phyloP scores from a whole-genome alignment of 2,797 vertebrate genomes.

The Mergus octosetaceus region DNA sequence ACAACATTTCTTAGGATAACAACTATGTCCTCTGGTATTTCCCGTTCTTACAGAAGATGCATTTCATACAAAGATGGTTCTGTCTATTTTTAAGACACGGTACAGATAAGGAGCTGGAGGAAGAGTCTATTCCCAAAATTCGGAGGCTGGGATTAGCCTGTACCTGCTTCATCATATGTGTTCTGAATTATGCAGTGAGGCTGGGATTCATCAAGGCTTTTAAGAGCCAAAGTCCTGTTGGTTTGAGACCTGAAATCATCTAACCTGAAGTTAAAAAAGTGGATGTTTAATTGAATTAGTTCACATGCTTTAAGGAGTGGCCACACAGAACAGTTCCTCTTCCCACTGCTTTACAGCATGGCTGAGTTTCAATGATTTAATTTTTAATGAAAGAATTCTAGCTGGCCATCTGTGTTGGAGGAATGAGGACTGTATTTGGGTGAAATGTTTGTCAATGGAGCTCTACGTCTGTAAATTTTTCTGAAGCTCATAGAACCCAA shows the following conservation, averaged over 20 bases:
- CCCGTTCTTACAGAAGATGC: background rate
- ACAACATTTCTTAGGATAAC: background rate
- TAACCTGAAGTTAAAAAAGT: background rate
- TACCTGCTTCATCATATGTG: background rate
- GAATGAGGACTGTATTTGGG: background rate
- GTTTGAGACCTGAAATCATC: background rate
- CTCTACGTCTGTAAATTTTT: background rate
- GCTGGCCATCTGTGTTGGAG: background rate
- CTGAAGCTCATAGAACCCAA: background rate
- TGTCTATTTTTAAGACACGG: background rate
- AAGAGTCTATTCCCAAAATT: background rate
- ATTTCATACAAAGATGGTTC: accelerated
- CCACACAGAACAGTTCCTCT: accelerated
- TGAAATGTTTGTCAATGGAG: constrained; percentile 4
- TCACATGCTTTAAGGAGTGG: background rate
- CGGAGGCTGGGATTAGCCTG: background rate
- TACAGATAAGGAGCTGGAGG: background rate
- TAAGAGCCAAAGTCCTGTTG: background rate
- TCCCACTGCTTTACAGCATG: background rate
- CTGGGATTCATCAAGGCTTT: background rate
- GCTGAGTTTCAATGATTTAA: background rate
- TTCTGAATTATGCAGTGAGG: background rate
- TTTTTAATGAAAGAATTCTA: background rate
- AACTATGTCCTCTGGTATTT: background rate
- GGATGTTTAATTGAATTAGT: background rate